Conservation (phyloP, 2,113 vertebrate species). For the Asarcornis scutulata region DNA sequence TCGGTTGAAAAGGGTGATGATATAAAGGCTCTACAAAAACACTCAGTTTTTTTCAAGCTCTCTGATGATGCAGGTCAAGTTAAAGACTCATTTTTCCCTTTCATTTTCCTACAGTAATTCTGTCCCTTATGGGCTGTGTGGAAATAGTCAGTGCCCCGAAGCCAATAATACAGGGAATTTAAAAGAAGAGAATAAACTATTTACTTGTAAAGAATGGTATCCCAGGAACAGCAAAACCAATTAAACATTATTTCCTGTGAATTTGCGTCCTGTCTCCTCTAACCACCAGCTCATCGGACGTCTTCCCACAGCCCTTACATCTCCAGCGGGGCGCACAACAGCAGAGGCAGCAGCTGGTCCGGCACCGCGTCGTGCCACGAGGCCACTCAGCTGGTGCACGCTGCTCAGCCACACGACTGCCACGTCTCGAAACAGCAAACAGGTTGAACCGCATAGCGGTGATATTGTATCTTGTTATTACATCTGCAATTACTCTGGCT, state of each 20-base stretch:
- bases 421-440: rapidly evolving
- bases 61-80: constrained; percentile 30
- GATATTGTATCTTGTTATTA: not conserved
- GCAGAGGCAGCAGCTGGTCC: not conserved
- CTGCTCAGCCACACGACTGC: rapidly evolving
- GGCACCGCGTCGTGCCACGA: rapidly evolving
- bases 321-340: rapidly evolving
- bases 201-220: not conserved
- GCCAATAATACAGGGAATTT: not conserved
- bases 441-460: rapidly evolving
- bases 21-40: constrained; percentile 30
- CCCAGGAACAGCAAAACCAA: not conserved
- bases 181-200: not conserved
- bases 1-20: constrained; percentile 46
- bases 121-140: not conserved
- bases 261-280: not conserved
- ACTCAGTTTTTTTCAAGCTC: constrained; percentile 24
- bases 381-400: rapidly evolving
- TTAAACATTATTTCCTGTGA: not conserved
- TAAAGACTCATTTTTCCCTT: not conserved
- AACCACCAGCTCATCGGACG: not conserved
- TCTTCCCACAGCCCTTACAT: rapidly evolving
- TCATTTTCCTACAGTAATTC: not conserved
- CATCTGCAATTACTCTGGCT: not conserved
- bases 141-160: not conserved